Base-by-base conservation (phyloP, 1,140 invertebrate genomes). In the Heliothis virescens region DNA sequence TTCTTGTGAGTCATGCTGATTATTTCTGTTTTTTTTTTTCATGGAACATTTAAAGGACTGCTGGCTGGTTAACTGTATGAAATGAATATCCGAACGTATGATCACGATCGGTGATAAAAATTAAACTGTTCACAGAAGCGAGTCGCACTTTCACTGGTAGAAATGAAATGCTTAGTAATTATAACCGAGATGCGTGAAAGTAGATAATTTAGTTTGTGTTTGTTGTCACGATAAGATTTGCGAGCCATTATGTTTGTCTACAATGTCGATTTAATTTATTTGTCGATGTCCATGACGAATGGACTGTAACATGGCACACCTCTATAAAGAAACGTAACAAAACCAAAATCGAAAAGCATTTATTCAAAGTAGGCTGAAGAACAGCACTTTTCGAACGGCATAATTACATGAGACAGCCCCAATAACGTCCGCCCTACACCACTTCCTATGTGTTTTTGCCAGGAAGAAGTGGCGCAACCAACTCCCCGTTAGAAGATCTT, bases 121-220 rank as follows among this genome's bases (percentile, higher is more conserved):
- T 77, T 77, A 77, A 74, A 75, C 62, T 72, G 53, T 75, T 57
- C 76, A 74, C 71, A 75, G 65, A 81, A 72, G 57, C 67, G 79
- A 75, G 65, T n/a, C 81, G 53, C 15, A 86, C 86, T 89, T 89
- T 89, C 88, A 85, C 86, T 81, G 34, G 62, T 72, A 71, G 73
- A 82, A 78, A 85, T 81, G 82, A 85, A 83, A 79, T 85, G 75
- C 74, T 82, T 67, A 62, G 67, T 83, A 83, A 83, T 83, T 83
- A 82, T 79, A 75, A 53, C 29, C 7, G 52, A 67, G 69, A 80
- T 79, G 18, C 69, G 79, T 69, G 82, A 83, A 83, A 83, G 79
- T 83, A 47, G 53, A 50, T 63, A 78, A 82, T 82, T 82, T 79
- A 60, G 62, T 79, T 79, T 13, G 26, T 75, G 63, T 69, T 79